Evolutionary conservation across 2,797 vertebrate species (phyloP), one percentile per base, ranked within the genome.

Genomic region (Alfaro cultratus): DNA sequence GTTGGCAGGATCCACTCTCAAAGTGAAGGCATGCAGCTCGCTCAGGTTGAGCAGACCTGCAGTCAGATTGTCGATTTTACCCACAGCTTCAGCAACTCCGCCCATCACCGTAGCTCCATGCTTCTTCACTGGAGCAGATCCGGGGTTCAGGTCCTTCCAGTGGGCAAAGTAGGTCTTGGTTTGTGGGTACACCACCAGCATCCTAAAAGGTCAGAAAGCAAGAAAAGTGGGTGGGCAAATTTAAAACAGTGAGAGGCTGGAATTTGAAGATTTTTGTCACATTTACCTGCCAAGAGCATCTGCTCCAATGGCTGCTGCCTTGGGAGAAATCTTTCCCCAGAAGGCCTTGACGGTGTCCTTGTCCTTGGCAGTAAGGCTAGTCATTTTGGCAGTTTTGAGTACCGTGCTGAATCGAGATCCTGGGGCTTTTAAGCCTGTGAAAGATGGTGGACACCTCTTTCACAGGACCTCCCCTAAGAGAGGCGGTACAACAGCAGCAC

Each of bases 151-250:
- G 87, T 98, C 96, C 64, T 89, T 82, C 83, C 96, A 96, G 95
- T 97, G 96, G 49, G 95, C 2, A 88, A 99, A 99, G 92, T 98
- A 98, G n/a, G 95, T 96, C 94, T 97, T 98, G 89, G 96, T 96
- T 83, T 93, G 84, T 0, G 97, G 97, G 90, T 94, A 97, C 60
- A 94, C 53, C 3, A 0, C 0, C 74, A 99, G 95, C 91, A 96
- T 87, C 93, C 97, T 98, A 90, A 4, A 4, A 2, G 12, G 5
- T 47, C 46, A 2, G 62, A 78, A 23, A 55, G 6, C 1, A 39
- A 2, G 39, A 8, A 3, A 4, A 46, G 0, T 1, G 0, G 53
- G 7, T 3, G 1, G 4, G 0, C 1, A 49, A 15, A 80, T 39
- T 57, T 3, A 9, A 9, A 23, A n/a, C 12, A 47, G 10, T 18